Evolutionary conservation across 2,888 invertebrate species (phyloP).

Genomic region (Ormyrus thymus): DNA sequence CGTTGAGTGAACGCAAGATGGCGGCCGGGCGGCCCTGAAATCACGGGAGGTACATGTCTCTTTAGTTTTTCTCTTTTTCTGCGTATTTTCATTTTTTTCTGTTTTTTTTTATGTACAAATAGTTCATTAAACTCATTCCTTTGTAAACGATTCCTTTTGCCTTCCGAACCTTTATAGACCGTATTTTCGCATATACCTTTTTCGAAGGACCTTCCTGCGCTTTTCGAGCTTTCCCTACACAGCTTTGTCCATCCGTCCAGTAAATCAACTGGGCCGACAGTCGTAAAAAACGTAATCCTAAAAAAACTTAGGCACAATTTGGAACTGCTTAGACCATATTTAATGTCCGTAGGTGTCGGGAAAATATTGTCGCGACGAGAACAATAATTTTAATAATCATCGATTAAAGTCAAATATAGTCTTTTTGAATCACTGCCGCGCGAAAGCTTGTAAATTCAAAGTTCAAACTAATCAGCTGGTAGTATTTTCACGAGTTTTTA

Average conservation of each 20-base stretch:
- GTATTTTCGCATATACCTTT: slow-evolving; percentile 46
- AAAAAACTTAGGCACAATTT: slow-evolving; percentile 75
- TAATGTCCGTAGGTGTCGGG: slow-evolving; percentile 32
- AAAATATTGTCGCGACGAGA: slow-evolving; percentile 15
- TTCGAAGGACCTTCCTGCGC: slow-evolving; percentile 42
- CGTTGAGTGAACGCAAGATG: slow-evolving; percentile 71
- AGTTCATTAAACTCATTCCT: slow-evolving; percentile 43
- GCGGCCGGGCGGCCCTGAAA: slow-evolving; percentile 71
- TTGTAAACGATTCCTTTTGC: neutral
- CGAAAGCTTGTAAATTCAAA: too few relatives aligned
- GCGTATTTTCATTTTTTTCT: slow-evolving; percentile 56
- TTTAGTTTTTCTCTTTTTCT: slow-evolving; percentile 8
- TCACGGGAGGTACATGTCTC: slow-evolving; percentile 67
- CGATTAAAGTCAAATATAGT: too few relatives aligned
- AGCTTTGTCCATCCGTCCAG: slow-evolving; percentile 54
- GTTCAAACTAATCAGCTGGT: too few relatives aligned
- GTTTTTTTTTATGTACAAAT: slow-evolving; percentile 53
- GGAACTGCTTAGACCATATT: slow-evolving; percentile 73
- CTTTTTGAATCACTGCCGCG: too few relatives aligned
- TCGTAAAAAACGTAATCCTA: slow-evolving; percentile 69
- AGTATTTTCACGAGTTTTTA: too few relatives aligned
- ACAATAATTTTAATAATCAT: too few relatives aligned
- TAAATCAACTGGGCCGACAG: slow-evolving; percentile 49
- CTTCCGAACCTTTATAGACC: slow-evolving; percentile 17
- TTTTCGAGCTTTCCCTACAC: slow-evolving; percentile 48